Percentiles rank a stretch among this genome's conserved stretches.
Evolutionary conservation across 2,888 invertebrate genomes (phyloP).

Genomic region (Villa cingulata): DNA sequence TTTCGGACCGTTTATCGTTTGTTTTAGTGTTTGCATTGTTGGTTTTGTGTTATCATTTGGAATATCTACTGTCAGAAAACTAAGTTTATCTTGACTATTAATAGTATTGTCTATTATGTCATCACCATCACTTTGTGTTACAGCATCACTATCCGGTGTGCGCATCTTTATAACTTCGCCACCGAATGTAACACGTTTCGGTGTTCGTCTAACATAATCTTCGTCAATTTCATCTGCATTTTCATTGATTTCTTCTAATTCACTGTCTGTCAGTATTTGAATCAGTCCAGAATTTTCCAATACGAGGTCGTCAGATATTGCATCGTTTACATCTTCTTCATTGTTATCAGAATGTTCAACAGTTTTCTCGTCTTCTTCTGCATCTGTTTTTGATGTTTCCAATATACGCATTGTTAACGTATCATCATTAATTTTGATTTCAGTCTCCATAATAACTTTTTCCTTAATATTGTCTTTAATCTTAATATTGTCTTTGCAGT

Average conservation of each 20-base stretch:
- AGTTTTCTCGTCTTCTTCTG: constrained; percentile 1
- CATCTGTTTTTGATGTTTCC: constrained; percentile 32
- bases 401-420: constrained; percentile 74
- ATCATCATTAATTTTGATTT: constrained; percentile 67
- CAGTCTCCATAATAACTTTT: constrained; percentile 66
- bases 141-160: constrained; percentile 70
- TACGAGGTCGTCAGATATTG: constrained; percentile 23
- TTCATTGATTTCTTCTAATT: constrained; percentile 40
- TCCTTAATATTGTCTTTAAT: constrained; percentile 35
- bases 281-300: constrained; percentile 36
- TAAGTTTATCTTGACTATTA: constrained; percentile 15
- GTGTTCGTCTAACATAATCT: constrained; percentile 39
- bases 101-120: constrained; percentile 14
- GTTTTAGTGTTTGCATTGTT: neutral
- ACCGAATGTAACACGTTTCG: constrained; percentile 67
- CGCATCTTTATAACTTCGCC: constrained; percentile 77
- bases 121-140: constrained; percentile 45
- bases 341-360: constrained; percentile 9
- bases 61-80: constrained; percentile 27
- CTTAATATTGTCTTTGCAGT: constrained; percentile 22
- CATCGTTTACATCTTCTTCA: constrained; percentile 16
- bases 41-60: constrained; percentile 34
- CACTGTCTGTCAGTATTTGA: constrained; percentile 47
- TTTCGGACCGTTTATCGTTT: constrained; percentile 5
- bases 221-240: constrained; percentile 11